Conservation (phyloP, 2,797 vertebrate genomes). For the Linurgus olivaceus region DNA sequence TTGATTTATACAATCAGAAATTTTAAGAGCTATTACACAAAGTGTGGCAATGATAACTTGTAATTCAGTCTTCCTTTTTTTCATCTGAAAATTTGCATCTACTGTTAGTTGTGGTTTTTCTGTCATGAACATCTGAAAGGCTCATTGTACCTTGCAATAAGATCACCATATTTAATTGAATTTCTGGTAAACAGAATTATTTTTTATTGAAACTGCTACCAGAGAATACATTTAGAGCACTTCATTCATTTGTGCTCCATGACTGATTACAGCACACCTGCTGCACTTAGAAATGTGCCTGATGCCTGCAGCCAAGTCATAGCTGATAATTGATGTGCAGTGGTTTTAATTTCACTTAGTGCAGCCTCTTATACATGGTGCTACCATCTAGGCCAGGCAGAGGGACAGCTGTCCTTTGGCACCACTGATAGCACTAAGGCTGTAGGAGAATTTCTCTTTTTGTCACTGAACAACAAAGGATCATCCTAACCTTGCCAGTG, state of each 20-base stretch:
- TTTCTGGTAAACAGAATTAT: neutral
- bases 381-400: neutral
- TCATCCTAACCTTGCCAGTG: neutral
- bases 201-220: neutral
- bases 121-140: rapidly evolving
- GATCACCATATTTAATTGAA: neutral
- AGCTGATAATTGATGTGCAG: neutral
- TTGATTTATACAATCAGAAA: neutral
- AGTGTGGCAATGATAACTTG: rapidly evolving
- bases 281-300: neutral
- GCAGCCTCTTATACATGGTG: neutral
- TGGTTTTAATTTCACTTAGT: neutral
- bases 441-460: neutral
- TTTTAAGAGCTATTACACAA: neutral
- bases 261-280: neutral
- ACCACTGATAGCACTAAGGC: neutral
- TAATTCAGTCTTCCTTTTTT: neutral
- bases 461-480: neutral
- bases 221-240: neutral
- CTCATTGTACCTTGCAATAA: neutral
- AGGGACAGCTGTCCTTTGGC: neutral
- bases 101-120: neutral
- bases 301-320: neutral
- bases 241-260: neutral
- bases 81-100: neutral